A percentile compares a stretch with the other conserved stretches of the same genome.
Conservation (phyloP, 2,888 invertebrate genomes). For the Drosophila quinaria region DNA sequence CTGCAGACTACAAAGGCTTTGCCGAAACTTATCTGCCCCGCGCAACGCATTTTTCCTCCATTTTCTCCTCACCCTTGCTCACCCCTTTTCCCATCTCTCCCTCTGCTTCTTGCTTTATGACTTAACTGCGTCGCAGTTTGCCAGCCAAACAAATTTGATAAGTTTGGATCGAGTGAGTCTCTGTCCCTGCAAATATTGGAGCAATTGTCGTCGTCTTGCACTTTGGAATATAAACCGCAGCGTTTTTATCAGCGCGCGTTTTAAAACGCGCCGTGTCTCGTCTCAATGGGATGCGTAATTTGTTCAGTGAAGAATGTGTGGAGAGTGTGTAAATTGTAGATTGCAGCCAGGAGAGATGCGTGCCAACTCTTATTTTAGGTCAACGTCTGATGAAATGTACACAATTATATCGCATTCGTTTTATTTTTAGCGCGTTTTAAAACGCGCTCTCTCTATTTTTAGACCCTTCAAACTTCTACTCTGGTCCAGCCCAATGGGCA, state of each 20-base stretch:
- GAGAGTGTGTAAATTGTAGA: conserved; percentile 1
- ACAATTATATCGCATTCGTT: conserved; percentile 2
- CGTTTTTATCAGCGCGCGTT: conserved; percentile 70
- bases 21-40: conserved; percentile 74
- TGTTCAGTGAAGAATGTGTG: conserved; percentile 17
- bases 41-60: conserved; percentile 47
- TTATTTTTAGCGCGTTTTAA: conserved; percentile 41
- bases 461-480: not conserved
- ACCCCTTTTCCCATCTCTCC: conserved; percentile 4
- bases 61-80: not conserved
- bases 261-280: conserved; percentile 60
- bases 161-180: conserved; percentile 39
- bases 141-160: conserved; percentile 70
- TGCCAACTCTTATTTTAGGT: conserved; percentile 42
- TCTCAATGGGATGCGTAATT: conserved; percentile 80
- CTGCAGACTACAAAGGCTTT: conserved; percentile 73
- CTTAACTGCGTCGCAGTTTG: conserved; percentile 74
- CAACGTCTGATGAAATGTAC: conserved; percentile 54
- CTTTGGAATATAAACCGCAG: conserved; percentile 79
- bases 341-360: not conserved
- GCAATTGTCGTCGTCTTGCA: conserved; percentile 51
- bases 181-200: conserved; percentile 38
- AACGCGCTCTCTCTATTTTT: conserved; percentile 39
- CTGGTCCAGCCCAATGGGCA: conserved; percentile 34
- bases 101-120: not conserved